Percentiles rank a stretch among this genome's conserved stretches.
Conservation (phyloP, 2,113 vertebrate genomes). For the Trachemys scripta region DNA sequence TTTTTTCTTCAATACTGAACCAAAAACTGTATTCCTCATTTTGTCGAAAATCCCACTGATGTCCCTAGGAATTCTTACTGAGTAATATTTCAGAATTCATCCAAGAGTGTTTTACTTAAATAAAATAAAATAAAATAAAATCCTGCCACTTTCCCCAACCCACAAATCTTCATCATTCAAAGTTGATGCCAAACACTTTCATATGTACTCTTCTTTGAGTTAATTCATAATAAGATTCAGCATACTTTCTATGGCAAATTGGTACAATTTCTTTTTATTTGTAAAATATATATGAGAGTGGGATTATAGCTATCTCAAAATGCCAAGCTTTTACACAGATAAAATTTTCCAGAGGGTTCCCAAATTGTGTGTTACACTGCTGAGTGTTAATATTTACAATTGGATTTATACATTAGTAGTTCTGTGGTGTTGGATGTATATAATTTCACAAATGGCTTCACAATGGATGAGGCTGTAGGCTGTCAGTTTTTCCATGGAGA, state of each 20-base stretch:
- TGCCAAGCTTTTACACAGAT: slow-evolving; percentile 30
- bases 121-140: not conserved
- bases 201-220: slow-evolving; percentile 8
- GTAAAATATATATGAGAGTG: not conserved
- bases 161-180: slow-evolving; percentile 20
- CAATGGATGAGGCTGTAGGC: not conserved
- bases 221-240: slow-evolving; percentile 12
- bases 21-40: not conserved
- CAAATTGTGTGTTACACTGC: not conserved
- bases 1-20: not conserved
- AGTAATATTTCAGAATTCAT: not conserved
- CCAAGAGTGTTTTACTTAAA: not conserved
- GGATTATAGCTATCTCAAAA: slow-evolving; percentile 20
- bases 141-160: not conserved
- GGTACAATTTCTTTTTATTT: slow-evolving; percentile 26
- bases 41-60: not conserved
- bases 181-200: not conserved
- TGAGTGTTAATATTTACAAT: slow-evolving; percentile 31
- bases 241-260: not conserved
- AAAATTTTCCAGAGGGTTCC: not conserved
- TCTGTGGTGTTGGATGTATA: not conserved
- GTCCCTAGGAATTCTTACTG: not conserved
- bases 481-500: not conserved
- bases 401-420: not conserved
- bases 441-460: not conserved